These are phyloP conservation scores for Doris montereyensis DNA, from an alignment of 2,888 invertebrate genomes.

Conservation along the genomic window DNA sequence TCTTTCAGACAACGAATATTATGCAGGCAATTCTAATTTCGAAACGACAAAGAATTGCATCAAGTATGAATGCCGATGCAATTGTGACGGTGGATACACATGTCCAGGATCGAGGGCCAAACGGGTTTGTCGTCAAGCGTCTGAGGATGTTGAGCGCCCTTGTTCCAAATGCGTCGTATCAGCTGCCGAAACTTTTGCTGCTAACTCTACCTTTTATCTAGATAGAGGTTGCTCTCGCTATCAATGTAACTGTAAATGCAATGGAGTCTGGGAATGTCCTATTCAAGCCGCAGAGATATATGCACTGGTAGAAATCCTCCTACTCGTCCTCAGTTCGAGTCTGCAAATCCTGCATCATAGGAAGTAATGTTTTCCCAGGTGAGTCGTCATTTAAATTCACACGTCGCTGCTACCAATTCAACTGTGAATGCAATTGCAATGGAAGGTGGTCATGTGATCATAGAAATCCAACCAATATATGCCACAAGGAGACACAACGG, in stretches of 20 bases:
- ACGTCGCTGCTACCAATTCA: conserved; percentile 50
- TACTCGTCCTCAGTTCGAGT: not conserved
- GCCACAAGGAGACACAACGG: no score
- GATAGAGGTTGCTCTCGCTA: conserved; percentile 57
- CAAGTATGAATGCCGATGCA: conserved; percentile 58
- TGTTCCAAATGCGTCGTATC: conserved; percentile 44
- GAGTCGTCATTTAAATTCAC: conserved; percentile 50
- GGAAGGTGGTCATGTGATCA: conserved; percentile 47
- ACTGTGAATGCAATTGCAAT: conserved; percentile 47
- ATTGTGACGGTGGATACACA: conserved; percentile 62
- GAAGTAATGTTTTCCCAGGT: conserved; percentile 49
- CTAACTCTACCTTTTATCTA: conserved; percentile 54
- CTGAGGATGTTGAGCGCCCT: not conserved
- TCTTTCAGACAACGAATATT: conserved; percentile 48
- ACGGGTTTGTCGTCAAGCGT: conserved; percentile 44
- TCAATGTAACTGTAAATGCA: conserved; percentile 61
- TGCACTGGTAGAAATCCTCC: conserved; percentile 21
- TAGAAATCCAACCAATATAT: not conserved
- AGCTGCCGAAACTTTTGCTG: conserved; percentile 44
- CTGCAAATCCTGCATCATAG: conserved; percentile 54
- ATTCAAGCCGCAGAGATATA: conserved; percentile 51
- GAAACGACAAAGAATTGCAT: conserved; percentile 57
- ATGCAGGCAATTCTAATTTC: conserved; percentile 59
- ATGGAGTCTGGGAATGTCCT: conserved; percentile 63
- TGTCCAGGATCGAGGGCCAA: conserved; percentile 57